Evolutionary conservation across 1,140 invertebrate genomes (phyloP).

Genomic region (Scaptodrosophila lebanonensis): DNA sequence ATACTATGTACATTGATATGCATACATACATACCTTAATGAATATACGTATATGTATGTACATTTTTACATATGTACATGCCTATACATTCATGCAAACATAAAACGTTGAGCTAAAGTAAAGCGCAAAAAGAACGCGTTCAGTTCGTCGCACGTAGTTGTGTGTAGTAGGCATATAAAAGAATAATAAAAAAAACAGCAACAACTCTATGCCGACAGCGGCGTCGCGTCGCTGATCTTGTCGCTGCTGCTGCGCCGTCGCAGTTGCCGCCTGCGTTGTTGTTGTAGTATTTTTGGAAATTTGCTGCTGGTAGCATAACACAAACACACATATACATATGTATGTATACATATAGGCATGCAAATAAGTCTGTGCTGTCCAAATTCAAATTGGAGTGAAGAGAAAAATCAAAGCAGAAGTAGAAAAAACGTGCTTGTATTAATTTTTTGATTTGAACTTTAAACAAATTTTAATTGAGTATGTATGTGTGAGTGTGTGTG

Average conservation of each 20-base stretch:
- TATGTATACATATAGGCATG: conserved; percentile 17
- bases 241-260: too few species aligned
- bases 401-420: conserved; percentile 14
- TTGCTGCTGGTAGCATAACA: conserved; percentile 16
- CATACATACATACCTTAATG: conserved; percentile 21
- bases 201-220: neutral
- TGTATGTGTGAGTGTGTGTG: neutral
- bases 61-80: too few species aligned
- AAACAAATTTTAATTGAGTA: conserved; percentile 36
- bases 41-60: too few species aligned
- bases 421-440: conserved; percentile 60
- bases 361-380: conserved; percentile 24
- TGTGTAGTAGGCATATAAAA: conserved; percentile 20
- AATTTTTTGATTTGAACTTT: conserved; percentile 68
- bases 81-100: too few species aligned
- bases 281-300: neutral
- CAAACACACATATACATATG: conserved; percentile 8
- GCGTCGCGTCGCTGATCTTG: too few species aligned
- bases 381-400: conserved; percentile 58
- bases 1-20: too few species aligned
- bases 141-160: too few species aligned
- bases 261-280: conserved; percentile 22
- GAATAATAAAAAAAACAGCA: conserved; percentile 15
- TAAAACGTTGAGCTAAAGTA: too few species aligned
- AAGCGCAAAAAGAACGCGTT: conserved; percentile 51